Percentiles rank a stretch among this genome's conserved stretches.
Conservation (phyloP, 2,888 invertebrate species). For the Oligia fasciuncula region DNA sequence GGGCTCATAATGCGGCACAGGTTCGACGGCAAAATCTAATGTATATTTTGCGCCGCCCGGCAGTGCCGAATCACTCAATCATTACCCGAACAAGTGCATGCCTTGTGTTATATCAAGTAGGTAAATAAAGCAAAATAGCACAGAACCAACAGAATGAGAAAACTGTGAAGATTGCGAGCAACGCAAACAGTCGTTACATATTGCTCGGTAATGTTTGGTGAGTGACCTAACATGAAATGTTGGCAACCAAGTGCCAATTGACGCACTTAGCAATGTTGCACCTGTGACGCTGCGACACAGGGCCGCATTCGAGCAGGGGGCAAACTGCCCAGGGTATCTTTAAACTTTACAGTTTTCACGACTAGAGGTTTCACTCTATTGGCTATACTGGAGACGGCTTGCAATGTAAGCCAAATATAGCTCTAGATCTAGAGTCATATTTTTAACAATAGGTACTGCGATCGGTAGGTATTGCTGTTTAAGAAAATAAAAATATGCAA, state of each 20-base stretch:
- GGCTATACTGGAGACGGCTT: neutral
- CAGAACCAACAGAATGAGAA: neutral
- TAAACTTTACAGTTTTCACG: neutral
- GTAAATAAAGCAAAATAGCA: neutral
- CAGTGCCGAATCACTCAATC: neutral
- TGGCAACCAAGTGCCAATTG: conserved; percentile 40
- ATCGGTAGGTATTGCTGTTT: neutral
- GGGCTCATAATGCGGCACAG: neutral
- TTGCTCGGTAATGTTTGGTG: conserved; percentile 17
- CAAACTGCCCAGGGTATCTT: neutral
- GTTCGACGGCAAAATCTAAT: neutral
- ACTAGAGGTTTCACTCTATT: neutral
- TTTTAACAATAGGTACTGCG: neutral
- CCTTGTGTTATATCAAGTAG: neutral
- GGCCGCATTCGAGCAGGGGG: neutral
- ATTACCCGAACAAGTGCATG: neutral
- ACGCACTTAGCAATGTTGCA: conserved; percentile 40
- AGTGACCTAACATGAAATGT: conserved; percentile 26
- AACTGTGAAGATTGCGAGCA: conserved; percentile 7
- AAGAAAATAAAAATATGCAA: neutral
- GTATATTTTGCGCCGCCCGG: neutral
- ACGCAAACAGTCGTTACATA: conserved; percentile 17
- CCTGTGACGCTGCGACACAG: conserved; percentile 17
- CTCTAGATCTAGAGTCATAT: neutral
- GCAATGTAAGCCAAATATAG: neutral